These are phyloP conservation scores for Microplitis deprimator DNA, from an alignment of 2,888 invertebrate genomes.

Conservation along the genomic window DNA sequence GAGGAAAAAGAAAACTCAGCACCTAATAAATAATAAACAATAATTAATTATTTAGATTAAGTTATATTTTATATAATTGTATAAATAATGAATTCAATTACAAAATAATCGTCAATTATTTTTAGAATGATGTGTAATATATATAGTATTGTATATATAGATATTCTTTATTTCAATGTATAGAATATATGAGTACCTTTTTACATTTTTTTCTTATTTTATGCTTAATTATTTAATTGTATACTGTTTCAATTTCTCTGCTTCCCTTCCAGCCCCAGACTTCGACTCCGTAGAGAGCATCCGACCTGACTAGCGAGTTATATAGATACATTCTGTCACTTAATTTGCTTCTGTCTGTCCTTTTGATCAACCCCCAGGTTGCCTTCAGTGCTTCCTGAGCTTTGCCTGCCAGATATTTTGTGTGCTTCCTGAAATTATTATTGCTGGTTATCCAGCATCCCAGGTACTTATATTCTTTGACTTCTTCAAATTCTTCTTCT, in stretches of 20 bases:
- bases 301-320: slow-evolving; percentile 29
- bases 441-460: slow-evolving; percentile 35
- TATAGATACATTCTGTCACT: slow-evolving; percentile 18
- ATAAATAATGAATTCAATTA: no score
- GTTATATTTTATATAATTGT: no score
- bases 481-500: slow-evolving; percentile 33
- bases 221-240: no score
- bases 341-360: slow-evolving; percentile 10
- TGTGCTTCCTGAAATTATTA: slow-evolving; percentile 23
- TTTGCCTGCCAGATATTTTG: slow-evolving; percentile 20
- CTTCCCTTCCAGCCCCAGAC: no score
- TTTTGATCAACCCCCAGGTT: slow-evolving; percentile 37
- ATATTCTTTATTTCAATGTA: no score
- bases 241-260: no score
- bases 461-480: slow-evolving; percentile 40
- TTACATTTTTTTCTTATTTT: no score
- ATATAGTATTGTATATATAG: slow-evolving; percentile 10
- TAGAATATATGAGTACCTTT: no score
- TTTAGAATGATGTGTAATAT: no score
- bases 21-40: background rate
- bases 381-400: slow-evolving; percentile 32
- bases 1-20: background rate
- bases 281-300: background rate
- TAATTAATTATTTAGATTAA: no score
- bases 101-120: no score